Base-by-base conservation (phyloP, 2,797 vertebrate genomes). In the Tokudaia tokunoshimensis region DNA sequence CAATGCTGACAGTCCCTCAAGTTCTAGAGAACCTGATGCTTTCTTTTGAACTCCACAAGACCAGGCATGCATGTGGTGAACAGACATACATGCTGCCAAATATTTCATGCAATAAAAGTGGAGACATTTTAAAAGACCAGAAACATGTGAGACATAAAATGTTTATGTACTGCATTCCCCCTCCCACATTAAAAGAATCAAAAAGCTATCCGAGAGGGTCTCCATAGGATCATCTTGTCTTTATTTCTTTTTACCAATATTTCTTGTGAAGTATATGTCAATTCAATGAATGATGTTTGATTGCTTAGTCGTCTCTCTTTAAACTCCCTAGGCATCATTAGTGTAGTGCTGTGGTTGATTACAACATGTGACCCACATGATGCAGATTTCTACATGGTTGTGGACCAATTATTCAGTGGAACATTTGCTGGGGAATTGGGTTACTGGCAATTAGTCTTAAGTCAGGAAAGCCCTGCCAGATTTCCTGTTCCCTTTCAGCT, bases 331-430 rank as follows among this genome's bases (percentile, higher is more conserved):
- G 17, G 44, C 67, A 52, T 31, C n/a, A 37, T 6, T 4, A 61
- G 15, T 24, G 19, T 17, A n/a, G 84, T 17, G 50, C 2, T 55
- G 6, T 52, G 31, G 47, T 55, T 52, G 84, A 72, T 34, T 52
- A 3, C 2, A 19, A 10, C 12, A 26, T 13, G 22, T 2, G 6
- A 12, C 41, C 31, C 19, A 6, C 19, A 34, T n/a, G 8, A 10
- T 50, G 44, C 11, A 67, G 19, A n/a, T 85, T 19, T 52, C 44
- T 72, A 50, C 20, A n/a, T 26, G 84, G 20, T 26, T 5, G 6
- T 55, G 13, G 13, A 26, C 13, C 2, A 9, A n/a, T 67, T 50
- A 22, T 63, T 44, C 59, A 61, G 31, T 8, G 6, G 20, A 47
- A 22, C 0, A 0, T 52, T 52, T 24, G 59, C 41, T 47, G 34